Conservation (phyloP, 2,888 invertebrate genomes). For the Diplazon laetatorius region DNA sequence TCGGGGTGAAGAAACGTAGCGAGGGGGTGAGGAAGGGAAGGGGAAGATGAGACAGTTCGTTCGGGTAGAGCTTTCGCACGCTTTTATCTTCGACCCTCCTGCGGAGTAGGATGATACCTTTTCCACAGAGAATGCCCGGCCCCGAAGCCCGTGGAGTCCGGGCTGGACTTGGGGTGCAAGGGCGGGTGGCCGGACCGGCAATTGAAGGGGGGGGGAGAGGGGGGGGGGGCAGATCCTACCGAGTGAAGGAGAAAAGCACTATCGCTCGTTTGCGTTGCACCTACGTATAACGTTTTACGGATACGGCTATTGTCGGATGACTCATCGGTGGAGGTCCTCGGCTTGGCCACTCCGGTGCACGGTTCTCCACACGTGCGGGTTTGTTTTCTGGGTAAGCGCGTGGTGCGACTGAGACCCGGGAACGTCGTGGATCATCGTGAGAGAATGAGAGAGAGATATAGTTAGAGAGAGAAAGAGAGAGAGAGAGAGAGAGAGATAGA, state of each 20-base stretch:
- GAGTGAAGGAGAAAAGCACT: constrained; percentile 50
- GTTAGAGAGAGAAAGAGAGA: too few relatives aligned
- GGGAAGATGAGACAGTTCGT: neutral
- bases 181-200: too few relatives aligned
- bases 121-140: constrained; percentile 16
- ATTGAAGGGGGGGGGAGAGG: too few relatives aligned
- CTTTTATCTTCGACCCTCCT: constrained; percentile 61
- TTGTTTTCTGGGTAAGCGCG: constrained; percentile 71
- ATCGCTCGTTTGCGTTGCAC: constrained; percentile 52
- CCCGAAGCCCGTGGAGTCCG: constrained; percentile 14
- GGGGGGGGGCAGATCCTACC: constrained; percentile 17
- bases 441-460: constrained; percentile 19
- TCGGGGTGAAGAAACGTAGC: constrained; percentile 7
- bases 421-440: neutral
- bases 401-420: constrained; percentile 35
- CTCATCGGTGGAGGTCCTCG: constrained; percentile 69
- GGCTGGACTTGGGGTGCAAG: too few relatives aligned
- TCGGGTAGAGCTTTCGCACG: constrained; percentile 50
- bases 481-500: constrained; percentile 18
- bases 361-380: constrained; percentile 66
- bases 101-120: constrained; percentile 3
- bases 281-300: constrained; percentile 51
- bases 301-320: constrained; percentile 72
- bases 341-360: constrained; percentile 40
- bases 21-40: too few relatives aligned